phyloP scores from a whole-genome alignment of 1,140 invertebrate genomes.

The Lasioglossum baleicum region DNA sequence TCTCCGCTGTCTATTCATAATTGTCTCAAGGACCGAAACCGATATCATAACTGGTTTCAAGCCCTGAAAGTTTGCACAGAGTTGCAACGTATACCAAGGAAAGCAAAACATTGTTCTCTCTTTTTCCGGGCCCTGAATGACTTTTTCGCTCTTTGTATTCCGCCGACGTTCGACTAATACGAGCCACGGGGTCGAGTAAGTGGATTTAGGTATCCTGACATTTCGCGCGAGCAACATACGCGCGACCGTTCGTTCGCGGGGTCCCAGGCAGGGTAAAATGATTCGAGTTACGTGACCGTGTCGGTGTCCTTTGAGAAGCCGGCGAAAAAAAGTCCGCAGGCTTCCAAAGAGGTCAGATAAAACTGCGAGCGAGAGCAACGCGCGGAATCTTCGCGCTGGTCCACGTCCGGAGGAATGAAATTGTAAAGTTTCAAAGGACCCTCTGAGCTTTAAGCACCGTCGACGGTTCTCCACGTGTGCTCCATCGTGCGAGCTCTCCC shows the following conservation, averaged over 20 bases:
- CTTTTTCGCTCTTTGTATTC: background rate
- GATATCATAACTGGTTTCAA: no score
- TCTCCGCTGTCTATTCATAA: no score
- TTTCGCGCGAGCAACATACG: constrained; percentile 4
- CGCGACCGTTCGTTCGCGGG: background rate
- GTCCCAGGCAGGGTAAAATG: constrained; percentile 17
- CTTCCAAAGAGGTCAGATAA: constrained; percentile 38
- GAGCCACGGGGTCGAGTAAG: background rate
- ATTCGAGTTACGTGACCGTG: constrained; percentile 51
- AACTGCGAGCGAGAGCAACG: constrained; percentile 48
- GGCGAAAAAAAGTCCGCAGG: constrained; percentile 18
- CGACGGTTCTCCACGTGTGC: constrained; percentile 57
- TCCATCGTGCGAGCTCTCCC: constrained; percentile 46
- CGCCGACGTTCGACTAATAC: background rate
- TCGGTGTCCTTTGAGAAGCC: constrained; percentile 33
- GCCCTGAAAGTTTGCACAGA: no score
- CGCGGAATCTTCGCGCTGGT: constrained; percentile 64
- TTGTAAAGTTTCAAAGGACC: constrained; percentile 71
- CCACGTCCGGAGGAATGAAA: constrained; percentile 68
- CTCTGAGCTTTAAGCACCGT: constrained; percentile 69
- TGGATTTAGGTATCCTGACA: constrained; percentile 9
- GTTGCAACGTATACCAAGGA: no score
- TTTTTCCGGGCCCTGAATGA: background rate
- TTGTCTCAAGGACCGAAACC: no score
- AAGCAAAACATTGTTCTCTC: no score